Conservation (phyloP, 1,140 invertebrate species). For the Heliconius nattereri region DNA sequence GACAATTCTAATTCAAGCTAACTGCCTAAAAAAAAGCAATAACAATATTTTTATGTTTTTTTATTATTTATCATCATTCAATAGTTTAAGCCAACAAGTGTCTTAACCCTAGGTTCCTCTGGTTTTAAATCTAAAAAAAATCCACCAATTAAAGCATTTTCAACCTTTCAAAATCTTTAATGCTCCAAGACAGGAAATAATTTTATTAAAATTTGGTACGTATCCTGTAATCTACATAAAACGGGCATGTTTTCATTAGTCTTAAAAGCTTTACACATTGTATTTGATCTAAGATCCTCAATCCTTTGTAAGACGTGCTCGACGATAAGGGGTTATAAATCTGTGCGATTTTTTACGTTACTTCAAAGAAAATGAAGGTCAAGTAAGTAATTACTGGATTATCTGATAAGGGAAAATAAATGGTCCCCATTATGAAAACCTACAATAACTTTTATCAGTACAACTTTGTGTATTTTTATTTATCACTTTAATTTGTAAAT, state of each 20-base stretch:
- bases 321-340: slow-evolving; percentile 30
- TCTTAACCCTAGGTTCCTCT: too few species aligned
- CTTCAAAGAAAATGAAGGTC: slow-evolving; percentile 29
- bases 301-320: slow-evolving; percentile 5
- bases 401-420: slow-evolving; percentile 27
- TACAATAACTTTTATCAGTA: slow-evolving; percentile 4
- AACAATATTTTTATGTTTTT: too few species aligned
- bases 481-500: not conserved
- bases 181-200: not conserved
- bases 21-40: not conserved
- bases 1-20: not conserved
- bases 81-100: too few species aligned
- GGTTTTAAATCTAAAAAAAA: not conserved
- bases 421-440: slow-evolving; percentile 15
- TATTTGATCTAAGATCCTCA: slow-evolving; percentile 10
- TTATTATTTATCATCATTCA: too few species aligned
- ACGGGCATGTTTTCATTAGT: slow-evolving; percentile 2
- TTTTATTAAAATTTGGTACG: not conserved
- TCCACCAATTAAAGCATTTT: too few species aligned
- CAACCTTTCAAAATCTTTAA: too few species aligned
- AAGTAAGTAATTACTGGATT: slow-evolving; percentile 25
- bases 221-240: not conserved
- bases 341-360: slow-evolving; percentile 27
- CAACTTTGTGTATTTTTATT: not conserved
- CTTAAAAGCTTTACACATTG: slow-evolving; percentile 15